Evolutionary conservation across 2,888 invertebrate genomes (phyloP).

Genomic region (Notodonta dromedarius): DNA sequence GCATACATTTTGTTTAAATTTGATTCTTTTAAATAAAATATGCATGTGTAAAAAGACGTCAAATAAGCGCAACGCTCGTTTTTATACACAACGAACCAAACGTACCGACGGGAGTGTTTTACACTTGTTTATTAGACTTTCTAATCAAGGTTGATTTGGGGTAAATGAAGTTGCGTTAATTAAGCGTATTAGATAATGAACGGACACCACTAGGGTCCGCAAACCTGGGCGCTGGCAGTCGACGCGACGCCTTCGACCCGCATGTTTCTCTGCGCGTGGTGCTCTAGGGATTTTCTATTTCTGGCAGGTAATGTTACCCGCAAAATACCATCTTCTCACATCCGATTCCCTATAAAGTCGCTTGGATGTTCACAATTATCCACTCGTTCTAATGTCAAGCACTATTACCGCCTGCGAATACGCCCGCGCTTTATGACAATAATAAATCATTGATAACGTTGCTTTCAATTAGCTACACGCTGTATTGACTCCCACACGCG

Average conservation of each 20-base stretch:
- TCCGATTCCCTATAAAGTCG: too few species aligned
- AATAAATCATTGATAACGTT: conserved; percentile 16
- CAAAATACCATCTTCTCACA: too few species aligned
- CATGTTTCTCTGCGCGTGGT: too few species aligned
- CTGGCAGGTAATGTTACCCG: conserved; percentile 41
- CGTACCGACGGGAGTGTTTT: neutral
- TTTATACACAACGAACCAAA: too few species aligned
- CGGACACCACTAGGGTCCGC: conserved; percentile 24
- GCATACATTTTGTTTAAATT: too few species aligned
- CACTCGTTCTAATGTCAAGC: neutral
- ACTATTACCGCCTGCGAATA: conserved; percentile 7
- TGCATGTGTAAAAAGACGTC: too few species aligned
- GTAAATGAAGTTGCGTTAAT: conserved; percentile 4
- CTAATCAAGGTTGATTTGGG: conserved; percentile 4
- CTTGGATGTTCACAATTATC: too few species aligned
- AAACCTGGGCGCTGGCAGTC: conserved; percentile 23
- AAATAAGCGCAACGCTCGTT: too few species aligned
- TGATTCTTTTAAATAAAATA: too few species aligned
- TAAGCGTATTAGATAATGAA: conserved; percentile 10
- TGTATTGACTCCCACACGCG: conserved; percentile 20
- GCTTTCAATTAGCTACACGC: conserved; percentile 18
- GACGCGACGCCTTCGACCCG: conserved; percentile 25
- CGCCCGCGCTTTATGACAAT: conserved; percentile 8
- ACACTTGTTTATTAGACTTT: neutral
- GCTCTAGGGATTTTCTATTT: conserved; percentile 42